Conservation (phyloP, 2,888 invertebrate genomes). For the Oscheius sp. region DNA sequence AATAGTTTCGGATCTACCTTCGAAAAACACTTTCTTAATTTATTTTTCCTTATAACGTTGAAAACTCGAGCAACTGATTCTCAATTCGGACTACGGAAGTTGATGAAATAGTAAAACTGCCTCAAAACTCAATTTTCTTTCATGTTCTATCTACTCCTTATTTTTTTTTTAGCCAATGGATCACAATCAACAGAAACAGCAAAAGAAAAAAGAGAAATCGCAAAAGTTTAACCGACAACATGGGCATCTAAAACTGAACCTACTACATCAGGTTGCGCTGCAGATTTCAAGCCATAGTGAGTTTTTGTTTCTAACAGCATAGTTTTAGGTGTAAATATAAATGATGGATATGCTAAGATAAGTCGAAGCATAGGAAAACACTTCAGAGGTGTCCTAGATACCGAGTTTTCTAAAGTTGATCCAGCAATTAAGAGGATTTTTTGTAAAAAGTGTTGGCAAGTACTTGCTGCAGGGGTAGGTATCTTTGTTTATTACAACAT, state of each 20-base stretch:
- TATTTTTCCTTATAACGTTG: too few relatives aligned
- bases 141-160: too few relatives aligned
- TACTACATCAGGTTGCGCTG: conserved; percentile 42
- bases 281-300: conserved; percentile 36
- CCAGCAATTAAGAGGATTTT: conserved; percentile 48
- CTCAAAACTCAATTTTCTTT: too few relatives aligned
- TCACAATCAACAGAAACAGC: neutral
- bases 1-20: too few relatives aligned
- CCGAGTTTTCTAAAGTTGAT: conserved; percentile 50
- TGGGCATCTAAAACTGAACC: conserved; percentile 34
- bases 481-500: neutral
- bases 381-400: conserved; percentile 52
- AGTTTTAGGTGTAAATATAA: conserved; percentile 29
- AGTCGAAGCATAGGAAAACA: conserved; percentile 45
- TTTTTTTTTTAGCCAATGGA: too few relatives aligned
- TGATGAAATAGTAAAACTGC: too few relatives aligned
- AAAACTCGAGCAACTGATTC: too few relatives aligned
- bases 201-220: neutral
- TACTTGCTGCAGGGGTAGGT: conserved; percentile 40
- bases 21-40: too few relatives aligned
- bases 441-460: conserved; percentile 56
- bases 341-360: conserved; percentile 55
- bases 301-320: too few relatives aligned
- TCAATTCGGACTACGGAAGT: too few relatives aligned
- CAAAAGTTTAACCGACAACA: neutral